These are phyloP conservation scores for Elgaria multicarinata DNA, from an alignment of 2,113 vertebrate species.

Conservation along the genomic window DNA sequence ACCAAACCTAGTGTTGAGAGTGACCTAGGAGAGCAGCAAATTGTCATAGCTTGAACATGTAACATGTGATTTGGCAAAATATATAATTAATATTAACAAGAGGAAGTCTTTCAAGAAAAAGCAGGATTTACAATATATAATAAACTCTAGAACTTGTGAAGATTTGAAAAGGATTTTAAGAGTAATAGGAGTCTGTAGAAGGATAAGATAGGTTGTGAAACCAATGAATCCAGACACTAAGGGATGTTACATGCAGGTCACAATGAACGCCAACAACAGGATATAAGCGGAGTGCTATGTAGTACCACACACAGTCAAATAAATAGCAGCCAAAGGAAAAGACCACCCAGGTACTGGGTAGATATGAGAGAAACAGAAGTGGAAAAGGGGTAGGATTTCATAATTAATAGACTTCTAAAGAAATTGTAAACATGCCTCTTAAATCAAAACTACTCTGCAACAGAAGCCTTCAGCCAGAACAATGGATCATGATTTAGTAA, in stretches of 20 bases:
- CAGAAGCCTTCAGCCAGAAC: background rate
- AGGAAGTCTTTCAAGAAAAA: background rate
- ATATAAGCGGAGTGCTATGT: accelerated
- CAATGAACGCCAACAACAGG: slow-evolving; percentile 1
- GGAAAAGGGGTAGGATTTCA: slow-evolving; percentile 2
- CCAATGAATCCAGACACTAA: background rate
- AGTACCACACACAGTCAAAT: background rate
- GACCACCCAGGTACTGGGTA: background rate
- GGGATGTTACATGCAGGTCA: background rate
- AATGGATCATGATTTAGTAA: slow-evolving; percentile 9
- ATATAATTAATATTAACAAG: slow-evolving; percentile 8
- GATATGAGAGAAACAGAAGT: background rate
- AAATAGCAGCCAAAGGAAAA: background rate
- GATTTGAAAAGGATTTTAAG: background rate
- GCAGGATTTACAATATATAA: background rate
- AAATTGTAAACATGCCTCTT: background rate
- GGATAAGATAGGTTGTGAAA: background rate
- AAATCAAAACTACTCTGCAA: background rate
- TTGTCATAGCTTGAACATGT: slow-evolving; percentile 26
- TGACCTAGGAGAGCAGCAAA: slow-evolving; percentile 81
- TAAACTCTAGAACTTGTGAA: background rate
- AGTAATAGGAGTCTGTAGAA: background rate
- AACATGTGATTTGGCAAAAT: slow-evolving; percentile 24
- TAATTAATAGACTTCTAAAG: background rate
- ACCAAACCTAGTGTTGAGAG: slow-evolving; percentile 96